Evolutionary conservation across 2,888 invertebrate species (phyloP).

Genomic region (Eilema griseolum): DNA sequence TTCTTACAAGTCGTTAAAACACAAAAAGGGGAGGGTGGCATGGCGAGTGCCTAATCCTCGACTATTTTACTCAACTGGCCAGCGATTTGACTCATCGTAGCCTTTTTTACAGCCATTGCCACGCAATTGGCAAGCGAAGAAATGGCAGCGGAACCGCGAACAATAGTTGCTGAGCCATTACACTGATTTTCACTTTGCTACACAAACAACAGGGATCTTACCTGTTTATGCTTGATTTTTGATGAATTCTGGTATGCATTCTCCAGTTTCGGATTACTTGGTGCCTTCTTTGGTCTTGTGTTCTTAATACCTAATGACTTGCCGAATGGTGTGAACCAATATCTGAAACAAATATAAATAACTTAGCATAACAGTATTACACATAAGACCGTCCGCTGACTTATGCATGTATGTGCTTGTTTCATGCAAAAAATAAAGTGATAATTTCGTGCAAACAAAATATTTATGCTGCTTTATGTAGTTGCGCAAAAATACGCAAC

Average conservation of each 20-base stretch:
- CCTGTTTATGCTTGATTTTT: conserved; percentile 93
- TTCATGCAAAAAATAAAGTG: no score
- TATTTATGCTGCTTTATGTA: no score
- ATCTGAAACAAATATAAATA: conserved; percentile 84
- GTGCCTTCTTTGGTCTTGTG: conserved; percentile 91
- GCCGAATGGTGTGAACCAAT: conserved; percentile 93
- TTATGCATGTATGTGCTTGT: no score
- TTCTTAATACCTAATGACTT: conserved; percentile 93
- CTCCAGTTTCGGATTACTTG: conserved; percentile 91
- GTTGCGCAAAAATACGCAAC: no score
- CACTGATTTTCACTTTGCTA: neutral
- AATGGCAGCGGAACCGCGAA: neutral
- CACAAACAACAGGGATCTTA: neutral
- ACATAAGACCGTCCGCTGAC: neutral
- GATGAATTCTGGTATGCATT: conserved; percentile 90
- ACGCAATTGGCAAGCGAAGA: neutral
- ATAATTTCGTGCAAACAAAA: no score
- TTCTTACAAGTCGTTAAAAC: no score
- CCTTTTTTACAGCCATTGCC: neutral
- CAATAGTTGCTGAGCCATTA: neutral
- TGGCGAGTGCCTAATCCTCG: no score
- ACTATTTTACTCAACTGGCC: no score
- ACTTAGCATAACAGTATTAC: neutral
- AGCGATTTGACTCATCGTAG: no score
- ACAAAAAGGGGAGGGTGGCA: no score